Conservation (phyloP, 92 coral and sea anemone genomes). For the Plumapathes pennacea region DNA sequence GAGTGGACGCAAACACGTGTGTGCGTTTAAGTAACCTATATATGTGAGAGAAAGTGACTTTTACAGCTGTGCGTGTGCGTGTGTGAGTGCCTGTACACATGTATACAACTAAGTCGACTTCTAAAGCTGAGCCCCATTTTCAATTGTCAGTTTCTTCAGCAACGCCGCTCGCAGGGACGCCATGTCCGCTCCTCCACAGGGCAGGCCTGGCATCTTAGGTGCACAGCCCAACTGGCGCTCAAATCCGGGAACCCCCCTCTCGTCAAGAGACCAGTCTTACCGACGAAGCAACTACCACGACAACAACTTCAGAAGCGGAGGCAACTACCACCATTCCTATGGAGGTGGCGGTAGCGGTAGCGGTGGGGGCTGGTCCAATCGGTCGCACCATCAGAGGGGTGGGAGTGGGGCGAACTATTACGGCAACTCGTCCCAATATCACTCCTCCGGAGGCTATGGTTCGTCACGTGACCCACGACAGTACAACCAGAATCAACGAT, state of each 20-base stretch:
- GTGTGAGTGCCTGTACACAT: too few relatives aligned
- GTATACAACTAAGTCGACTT: too few relatives aligned
- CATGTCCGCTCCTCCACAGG: conserved; percentile 28
- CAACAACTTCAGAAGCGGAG: conserved; percentile 16
- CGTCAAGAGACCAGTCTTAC: conserved; percentile 37
- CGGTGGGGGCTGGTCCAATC: conserved; percentile 29
- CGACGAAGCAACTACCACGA: conserved; percentile 43
- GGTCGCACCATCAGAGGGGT: conserved; percentile 1
- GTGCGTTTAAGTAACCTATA: too few relatives aligned
- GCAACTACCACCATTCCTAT: conserved; percentile 9
- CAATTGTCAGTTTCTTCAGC: too few relatives aligned
- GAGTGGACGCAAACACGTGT: too few relatives aligned
- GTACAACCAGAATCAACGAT: conserved; percentile 12
- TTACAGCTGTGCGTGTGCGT: too few relatives aligned
- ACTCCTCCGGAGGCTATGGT: neutral
- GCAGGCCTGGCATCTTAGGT: conserved; percentile 24
- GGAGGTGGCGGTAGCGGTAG: conserved; percentile 45
- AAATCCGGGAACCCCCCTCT: conserved; percentile 47
- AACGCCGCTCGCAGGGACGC: conserved; percentile 15
- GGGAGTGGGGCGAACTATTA: conserved; percentile 9
- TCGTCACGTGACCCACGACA: conserved; percentile 37
- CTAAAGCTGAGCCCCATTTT: too few relatives aligned
- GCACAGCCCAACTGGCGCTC: conserved; percentile 10
- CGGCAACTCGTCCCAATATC: conserved; percentile 19
- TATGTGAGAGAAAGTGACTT: too few relatives aligned